A percentile compares a stretch with the other conserved stretches of the same genome.
These are phyloP conservation scores for Rissa tridactyla DNA, from an alignment of 2,113 vertebrate genomes.

Conservation along the genomic window DNA sequence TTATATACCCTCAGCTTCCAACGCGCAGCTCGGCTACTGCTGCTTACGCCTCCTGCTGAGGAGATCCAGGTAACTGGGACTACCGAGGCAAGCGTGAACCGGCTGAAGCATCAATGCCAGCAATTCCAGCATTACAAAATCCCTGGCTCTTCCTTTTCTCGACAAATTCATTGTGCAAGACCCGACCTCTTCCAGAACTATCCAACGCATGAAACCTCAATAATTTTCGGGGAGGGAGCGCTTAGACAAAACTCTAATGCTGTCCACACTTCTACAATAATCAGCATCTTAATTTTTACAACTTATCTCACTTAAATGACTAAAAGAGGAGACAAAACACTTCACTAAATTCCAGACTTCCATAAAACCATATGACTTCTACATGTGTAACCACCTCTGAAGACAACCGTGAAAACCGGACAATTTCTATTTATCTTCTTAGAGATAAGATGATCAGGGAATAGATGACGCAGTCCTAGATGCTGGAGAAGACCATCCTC, in stretches of 20 bases:
- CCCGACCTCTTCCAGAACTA: background rate
- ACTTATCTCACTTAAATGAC: background rate
- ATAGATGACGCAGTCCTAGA: background rate
- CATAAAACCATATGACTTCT: background rate
- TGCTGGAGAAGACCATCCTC: background rate
- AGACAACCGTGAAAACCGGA: background rate
- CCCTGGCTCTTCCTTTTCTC: background rate
- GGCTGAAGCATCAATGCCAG: background rate
- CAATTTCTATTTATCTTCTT: background rate
- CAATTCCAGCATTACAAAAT: background rate
- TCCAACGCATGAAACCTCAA: background rate
- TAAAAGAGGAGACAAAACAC: background rate
- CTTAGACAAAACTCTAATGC: background rate
- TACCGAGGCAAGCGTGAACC: background rate
- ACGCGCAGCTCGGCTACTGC: background rate
- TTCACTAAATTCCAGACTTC: background rate
- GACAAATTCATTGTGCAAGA: fast-evolving
- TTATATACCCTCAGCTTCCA: background rate
- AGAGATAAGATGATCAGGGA: background rate
- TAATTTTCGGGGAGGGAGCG: background rate
- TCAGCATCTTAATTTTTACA: background rate
- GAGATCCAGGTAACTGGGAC: background rate
- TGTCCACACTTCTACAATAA: background rate
- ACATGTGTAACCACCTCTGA: background rate
- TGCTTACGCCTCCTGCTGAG: background rate